These are phyloP conservation scores for Chloroclysta siterata DNA, from an alignment of 2,888 invertebrate species.

Conservation along the genomic window DNA sequence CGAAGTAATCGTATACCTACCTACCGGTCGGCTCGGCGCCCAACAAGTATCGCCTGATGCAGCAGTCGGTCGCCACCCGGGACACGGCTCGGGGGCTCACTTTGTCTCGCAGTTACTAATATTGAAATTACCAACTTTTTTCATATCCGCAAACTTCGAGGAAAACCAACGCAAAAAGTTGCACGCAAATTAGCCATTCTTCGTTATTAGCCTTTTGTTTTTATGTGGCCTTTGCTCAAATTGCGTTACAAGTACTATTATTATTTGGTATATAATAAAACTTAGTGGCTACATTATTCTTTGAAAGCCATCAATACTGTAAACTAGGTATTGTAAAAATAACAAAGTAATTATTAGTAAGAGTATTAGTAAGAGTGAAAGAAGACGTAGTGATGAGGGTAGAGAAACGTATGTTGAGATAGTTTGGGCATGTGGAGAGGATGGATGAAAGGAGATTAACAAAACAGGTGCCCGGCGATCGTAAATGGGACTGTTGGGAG, in stretches of 20 bases:
- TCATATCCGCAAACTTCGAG: slow-evolving; percentile 30
- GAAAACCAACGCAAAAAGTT: slow-evolving; percentile 25
- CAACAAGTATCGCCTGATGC: too few species aligned
- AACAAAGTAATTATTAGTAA: too few species aligned
- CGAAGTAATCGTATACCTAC: too few species aligned
- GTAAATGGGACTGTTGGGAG: too few species aligned
- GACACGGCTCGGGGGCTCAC: slow-evolving; percentile 6
- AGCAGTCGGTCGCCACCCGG: neutral
- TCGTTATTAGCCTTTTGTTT: slow-evolving; percentile 26
- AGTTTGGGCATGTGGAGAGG: too few species aligned
- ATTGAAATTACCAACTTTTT: slow-evolving; percentile 41
- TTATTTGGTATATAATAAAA: too few species aligned
- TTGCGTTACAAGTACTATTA: neutral
- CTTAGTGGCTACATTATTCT: neutral
- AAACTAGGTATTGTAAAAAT: neutral
- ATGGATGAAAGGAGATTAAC: too few species aligned
- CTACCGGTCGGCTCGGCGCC: too few species aligned
- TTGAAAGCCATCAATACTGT: neutral
- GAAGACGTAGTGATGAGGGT: too few species aligned
- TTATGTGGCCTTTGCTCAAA: slow-evolving; percentile 5
- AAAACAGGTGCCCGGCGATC: too few species aligned
- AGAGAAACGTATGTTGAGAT: too few species aligned
- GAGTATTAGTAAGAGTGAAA: too few species aligned
- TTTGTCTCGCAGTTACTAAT: slow-evolving; percentile 32
- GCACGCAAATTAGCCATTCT: slow-evolving; percentile 27